phyloP scores from a whole-genome alignment of 92 coral and sea anemone genomes.

The Palythoa caribaeorum region DNA sequence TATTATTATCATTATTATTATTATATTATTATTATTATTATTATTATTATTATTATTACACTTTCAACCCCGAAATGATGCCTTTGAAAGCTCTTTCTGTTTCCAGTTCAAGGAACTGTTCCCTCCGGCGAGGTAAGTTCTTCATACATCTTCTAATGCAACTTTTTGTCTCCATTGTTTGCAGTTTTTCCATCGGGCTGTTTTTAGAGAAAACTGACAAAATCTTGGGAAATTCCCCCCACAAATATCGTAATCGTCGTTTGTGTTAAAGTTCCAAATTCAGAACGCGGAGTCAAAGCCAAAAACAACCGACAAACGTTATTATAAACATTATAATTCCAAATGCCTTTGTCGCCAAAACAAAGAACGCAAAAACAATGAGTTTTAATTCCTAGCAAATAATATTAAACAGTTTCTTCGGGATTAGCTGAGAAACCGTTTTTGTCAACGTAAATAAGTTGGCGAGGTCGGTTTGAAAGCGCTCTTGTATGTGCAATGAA shows the following conservation, averaged over 20 bases:
- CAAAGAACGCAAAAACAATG: not conserved
- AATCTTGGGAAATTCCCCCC: not conserved
- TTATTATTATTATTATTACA: too few relatives aligned
- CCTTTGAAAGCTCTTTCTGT: not conserved
- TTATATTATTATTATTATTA: too few relatives aligned
- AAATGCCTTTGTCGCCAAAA: not conserved
- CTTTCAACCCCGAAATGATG: too few relatives aligned
- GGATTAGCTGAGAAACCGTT: not conserved
- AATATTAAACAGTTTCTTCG: not conserved
- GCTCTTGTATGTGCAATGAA: not conserved
- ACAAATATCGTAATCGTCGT: not conserved
- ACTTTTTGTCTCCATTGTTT: not conserved
- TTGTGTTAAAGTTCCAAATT: not conserved
- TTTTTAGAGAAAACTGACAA: not conserved
- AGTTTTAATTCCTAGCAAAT: slow-evolving; percentile 1
- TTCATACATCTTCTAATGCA: not conserved
- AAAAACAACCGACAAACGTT: not conserved
- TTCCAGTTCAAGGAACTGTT: not conserved
- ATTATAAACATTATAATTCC: not conserved
- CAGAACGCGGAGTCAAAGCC: slow-evolving; percentile 8
- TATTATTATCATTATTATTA: too few relatives aligned
- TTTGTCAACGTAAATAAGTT: not conserved
- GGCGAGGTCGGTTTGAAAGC: not conserved
- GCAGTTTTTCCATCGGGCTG: not conserved
- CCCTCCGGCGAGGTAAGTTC: not conserved